These are phyloP conservation scores for Achlya flavicornis DNA, from an alignment of 2,888 invertebrate species.

Conservation along the genomic window DNA sequence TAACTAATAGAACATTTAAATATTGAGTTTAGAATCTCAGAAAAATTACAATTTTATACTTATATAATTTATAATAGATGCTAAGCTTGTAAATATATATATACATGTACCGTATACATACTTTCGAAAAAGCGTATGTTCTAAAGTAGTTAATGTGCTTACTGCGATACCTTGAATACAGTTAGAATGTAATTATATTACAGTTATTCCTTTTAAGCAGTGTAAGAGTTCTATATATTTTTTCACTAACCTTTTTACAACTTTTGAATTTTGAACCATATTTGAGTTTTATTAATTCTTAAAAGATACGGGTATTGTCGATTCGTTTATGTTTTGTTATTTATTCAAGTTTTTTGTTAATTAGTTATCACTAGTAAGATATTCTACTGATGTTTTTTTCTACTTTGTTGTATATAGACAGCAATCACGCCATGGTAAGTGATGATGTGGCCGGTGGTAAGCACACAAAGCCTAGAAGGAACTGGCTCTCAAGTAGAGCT, in stretches of 20 bases:
- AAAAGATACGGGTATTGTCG: too few relatives aligned
- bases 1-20: not conserved
- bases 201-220: slow-evolving; percentile 1
- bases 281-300: too few relatives aligned
- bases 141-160: slow-evolving; percentile 79
- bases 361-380: too few relatives aligned
- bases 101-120: slow-evolving; percentile 50
- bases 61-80: slow-evolving; percentile 24
- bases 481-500: too few relatives aligned
- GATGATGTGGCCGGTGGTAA: too few relatives aligned
- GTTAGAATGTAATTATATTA: slow-evolving; percentile 29
- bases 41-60: not conserved
- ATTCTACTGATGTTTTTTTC: too few relatives aligned
- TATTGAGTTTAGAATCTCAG: not conserved
- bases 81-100: slow-evolving; percentile 44
- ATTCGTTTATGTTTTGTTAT: too few relatives aligned
- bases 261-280: too few relatives aligned
- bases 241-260: slow-evolving; percentile 6
- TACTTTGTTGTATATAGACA: too few relatives aligned
- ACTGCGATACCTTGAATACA: slow-evolving; percentile 44
- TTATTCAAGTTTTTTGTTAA: not conserved
- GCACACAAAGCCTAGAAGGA: too few relatives aligned
- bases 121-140: slow-evolving; percentile 74
- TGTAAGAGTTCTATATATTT: slow-evolving; percentile 4
- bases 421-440: too few relatives aligned